Evolutionary conservation across 2,888 invertebrate genomes (phyloP), one percentile per base, ranked within the genome.

Genomic region (Sinelater perroti): DNA sequence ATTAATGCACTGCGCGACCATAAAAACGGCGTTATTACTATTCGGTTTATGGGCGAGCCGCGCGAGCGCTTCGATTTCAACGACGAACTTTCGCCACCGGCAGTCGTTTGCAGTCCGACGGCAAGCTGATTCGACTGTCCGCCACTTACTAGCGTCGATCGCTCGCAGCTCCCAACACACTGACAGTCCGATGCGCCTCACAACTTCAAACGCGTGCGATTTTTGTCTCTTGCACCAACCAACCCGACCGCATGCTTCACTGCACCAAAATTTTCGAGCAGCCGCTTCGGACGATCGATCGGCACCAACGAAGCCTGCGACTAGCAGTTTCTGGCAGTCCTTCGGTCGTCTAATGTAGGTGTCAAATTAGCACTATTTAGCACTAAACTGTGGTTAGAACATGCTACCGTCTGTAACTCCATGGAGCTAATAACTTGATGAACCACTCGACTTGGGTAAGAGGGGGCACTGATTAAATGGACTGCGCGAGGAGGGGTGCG

Each of bases 401-500:
- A 68, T 75, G 75, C 74, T 76, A 74, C 75, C 74, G 72, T 71
- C 71, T 68, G 71, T 73, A 71, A 72, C 73, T 67, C 75, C 75
- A 74, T 72, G 68, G 66, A 70, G 74, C 73, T 78, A 78, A 76
- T 77, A 76, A 73, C 71, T 66, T 67, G 66, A 66, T 60, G 64
- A 66, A 64, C 68, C 69, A 70, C 70, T 69, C 69, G 63, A 66
- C 66, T 66, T 64, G 61, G 65, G 58, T 62, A 61, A 65, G 64
- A 67, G 66, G 68, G 71, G 71, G 70, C 64, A 55, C 36, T 55
- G 59, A 56, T 65, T 66, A 68, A 70, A 68, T 68, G 66, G 66
- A 66, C 56, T 55, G 47, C 61, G 42, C 42, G 52, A 59, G 36
- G 62, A 67, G 62, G 65, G 71, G n/a, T n/a, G n/a, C n/a, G n/a